These are phyloP conservation scores for Gerris buenoi DNA, from an alignment of 1,140 invertebrate genomes.

Conservation along the genomic window DNA sequence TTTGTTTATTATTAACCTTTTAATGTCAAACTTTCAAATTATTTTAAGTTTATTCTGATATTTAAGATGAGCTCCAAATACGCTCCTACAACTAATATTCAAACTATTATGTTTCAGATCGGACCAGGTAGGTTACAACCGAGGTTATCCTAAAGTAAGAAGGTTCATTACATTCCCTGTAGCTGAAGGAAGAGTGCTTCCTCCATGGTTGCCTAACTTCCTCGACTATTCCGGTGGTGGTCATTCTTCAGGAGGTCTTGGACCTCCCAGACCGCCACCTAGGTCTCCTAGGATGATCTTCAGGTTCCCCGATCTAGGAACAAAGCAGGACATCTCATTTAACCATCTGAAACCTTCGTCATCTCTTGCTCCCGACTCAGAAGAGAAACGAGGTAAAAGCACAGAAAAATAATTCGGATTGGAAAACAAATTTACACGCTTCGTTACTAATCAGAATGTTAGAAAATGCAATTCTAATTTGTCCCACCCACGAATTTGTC, in stretches of 20 bases:
- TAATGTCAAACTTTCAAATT: no score
- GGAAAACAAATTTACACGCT: no score
- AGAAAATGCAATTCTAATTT: no score
- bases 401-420: no score
- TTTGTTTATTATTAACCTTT: no score
- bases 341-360: not conserved
- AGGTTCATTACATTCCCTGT: not conserved
- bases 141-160: not conserved
- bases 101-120: not conserved
- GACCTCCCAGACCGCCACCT: not conserved
- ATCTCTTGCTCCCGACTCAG: not conserved
- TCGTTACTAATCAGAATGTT: no score
- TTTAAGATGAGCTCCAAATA: no score
- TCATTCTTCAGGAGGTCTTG: not conserved
- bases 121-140: not conserved
- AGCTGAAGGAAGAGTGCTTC: not conserved
- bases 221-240: not conserved
- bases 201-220: not conserved
- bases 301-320: not conserved
- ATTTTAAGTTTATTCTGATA: no score
- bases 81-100: no score
- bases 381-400: not conserved
- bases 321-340: not conserved
- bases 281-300: not conserved
- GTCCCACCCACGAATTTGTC: no score